These are phyloP conservation scores for Drosophila prolongata DNA, from an alignment of 2,888 invertebrate species.

Conservation along the genomic window DNA sequence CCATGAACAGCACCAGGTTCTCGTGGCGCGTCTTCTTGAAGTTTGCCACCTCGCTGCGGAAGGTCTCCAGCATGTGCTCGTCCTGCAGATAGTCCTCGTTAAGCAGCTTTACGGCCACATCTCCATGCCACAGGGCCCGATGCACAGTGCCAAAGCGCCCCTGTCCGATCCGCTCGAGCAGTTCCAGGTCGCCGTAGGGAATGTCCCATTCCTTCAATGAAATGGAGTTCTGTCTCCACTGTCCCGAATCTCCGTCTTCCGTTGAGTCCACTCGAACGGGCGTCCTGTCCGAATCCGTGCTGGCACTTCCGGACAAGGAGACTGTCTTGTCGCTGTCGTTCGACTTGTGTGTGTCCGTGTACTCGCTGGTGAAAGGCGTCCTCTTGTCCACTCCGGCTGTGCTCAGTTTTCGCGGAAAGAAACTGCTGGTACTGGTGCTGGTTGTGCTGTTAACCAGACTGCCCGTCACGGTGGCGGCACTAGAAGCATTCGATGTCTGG, in stretches of 20 bases:
- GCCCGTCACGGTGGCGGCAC: slow-evolving; percentile 46
- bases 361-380: slow-evolving; percentile 81
- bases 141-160: slow-evolving; percentile 98
- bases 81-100: slow-evolving; percentile 96
- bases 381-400: slow-evolving; percentile 79
- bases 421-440: slow-evolving; percentile 67
- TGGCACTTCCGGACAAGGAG: slow-evolving; percentile 90
- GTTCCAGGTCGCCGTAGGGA: slow-evolving; percentile 96
- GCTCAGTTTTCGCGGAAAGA: slow-evolving; percentile 86
- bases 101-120: slow-evolving; percentile 97
- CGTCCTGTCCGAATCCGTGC: slow-evolving; percentile 93
- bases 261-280: slow-evolving; percentile 91
- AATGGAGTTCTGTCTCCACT: slow-evolving; percentile 93
- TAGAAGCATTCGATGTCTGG: slow-evolving; percentile 59
- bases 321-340: slow-evolving; percentile 90
- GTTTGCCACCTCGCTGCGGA: slow-evolving; percentile 97
- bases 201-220: slow-evolving; percentile 99
- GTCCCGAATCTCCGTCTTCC: slow-evolving; percentile 90
- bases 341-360: slow-evolving; percentile 86
- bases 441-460: slow-evolving; percentile 50
- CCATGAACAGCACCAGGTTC: slow-evolving; percentile 99
- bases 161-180: slow-evolving; percentile 94
- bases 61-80: slow-evolving; percentile 95
- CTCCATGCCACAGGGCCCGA: slow-evolving; percentile 98
- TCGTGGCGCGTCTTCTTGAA: slow-evolving; percentile 99